Conservation (phyloP, 2,113 vertebrate species). For the Indicator indicator region DNA sequence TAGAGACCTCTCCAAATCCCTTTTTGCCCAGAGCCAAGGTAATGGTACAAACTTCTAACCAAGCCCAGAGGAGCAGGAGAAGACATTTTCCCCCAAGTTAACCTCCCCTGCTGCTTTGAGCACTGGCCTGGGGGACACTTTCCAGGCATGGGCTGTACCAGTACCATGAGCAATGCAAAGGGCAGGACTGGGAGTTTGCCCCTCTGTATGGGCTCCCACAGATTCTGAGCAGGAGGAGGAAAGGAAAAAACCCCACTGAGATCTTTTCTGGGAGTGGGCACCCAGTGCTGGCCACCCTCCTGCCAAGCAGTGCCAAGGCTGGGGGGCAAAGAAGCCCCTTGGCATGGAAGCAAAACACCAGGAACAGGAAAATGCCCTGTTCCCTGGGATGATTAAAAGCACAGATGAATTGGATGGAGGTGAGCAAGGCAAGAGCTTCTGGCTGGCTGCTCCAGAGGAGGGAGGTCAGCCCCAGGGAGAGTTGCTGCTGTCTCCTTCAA, state of each 20-base stretch:
- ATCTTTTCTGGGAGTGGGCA: neutral
- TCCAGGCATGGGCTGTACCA: neutral
- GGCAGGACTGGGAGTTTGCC: neutral
- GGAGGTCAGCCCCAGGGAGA: neutral
- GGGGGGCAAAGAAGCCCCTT: neutral
- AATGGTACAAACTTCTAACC: neutral
- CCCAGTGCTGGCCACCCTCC: neutral
- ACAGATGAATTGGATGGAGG: neutral
- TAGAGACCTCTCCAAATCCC: neutral
- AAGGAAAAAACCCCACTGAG: neutral
- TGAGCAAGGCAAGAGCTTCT: neutral
- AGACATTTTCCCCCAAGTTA: neutral
- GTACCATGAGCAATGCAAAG: rapidly evolving
- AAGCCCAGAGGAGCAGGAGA: neutral
- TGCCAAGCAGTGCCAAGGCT: neutral
- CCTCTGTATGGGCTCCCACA: rapidly evolving
- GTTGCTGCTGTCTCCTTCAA: neutral
- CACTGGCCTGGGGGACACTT: neutral
- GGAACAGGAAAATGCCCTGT: neutral
- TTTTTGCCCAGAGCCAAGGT: neutral
- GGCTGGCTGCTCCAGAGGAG: neutral
- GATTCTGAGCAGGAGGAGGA: neutral
- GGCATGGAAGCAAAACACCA: neutral
- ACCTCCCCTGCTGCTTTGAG: neutral
- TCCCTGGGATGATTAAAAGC: neutral